phyloP scores from a whole-genome alignment of 2,888 invertebrate species.

The Globia sparganii region DNA sequence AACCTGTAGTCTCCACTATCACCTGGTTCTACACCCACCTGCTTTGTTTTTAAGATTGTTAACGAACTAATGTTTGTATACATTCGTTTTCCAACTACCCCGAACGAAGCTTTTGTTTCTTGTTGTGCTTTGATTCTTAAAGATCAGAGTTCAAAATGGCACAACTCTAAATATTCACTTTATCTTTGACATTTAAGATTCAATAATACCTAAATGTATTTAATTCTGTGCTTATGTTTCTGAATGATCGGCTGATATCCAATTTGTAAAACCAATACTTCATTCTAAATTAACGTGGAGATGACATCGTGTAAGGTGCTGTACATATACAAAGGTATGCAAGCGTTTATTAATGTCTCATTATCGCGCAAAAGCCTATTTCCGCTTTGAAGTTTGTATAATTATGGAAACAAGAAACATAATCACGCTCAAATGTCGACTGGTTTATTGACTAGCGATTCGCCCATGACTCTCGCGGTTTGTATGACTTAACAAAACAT shows the following conservation, averaged over 20 bases:
- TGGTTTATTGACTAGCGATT: not conserved
- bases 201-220: not conserved
- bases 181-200: constrained; percentile 6
- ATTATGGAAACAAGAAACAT: constrained; percentile 30
- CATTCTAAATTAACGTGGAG: constrained; percentile 38
- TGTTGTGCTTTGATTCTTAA: constrained; percentile 10
- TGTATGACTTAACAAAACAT: not conserved
- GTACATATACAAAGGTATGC: constrained; percentile 14
- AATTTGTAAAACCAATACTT: constrained; percentile 43
- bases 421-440: constrained; percentile 46
- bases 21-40: constrained; percentile 33
- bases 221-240: not conserved
- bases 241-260: constrained; percentile 5
- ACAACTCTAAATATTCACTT: constrained; percentile 24
- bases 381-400: constrained; percentile 57
- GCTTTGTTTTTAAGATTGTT: constrained; percentile 23
- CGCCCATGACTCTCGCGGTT: not conserved
- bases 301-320: constrained; percentile 25
- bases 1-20: constrained; percentile 46
- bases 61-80: constrained; percentile 44
- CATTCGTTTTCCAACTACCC: constrained; percentile 11
- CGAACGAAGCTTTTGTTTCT: constrained; percentile 30
- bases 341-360: constrained; percentile 51
- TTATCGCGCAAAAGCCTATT: constrained; percentile 45
- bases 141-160: constrained; percentile 27